Conservation (phyloP, 2,888 invertebrate species). For the Drosophila hawaiiensis region DNA sequence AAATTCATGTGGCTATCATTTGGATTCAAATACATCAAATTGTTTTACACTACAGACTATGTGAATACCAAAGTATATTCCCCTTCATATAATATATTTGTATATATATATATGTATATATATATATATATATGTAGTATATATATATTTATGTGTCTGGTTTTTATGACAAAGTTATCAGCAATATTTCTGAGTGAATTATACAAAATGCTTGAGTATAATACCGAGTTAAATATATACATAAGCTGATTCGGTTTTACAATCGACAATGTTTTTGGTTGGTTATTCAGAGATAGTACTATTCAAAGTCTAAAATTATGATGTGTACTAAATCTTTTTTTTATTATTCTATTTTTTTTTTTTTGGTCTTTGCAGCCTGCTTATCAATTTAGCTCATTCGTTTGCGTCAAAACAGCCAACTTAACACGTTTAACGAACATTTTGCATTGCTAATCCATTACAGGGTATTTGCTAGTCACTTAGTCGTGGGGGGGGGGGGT, state of each 20-base stretch:
- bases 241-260: background rate
- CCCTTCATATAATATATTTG: background rate
- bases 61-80: background rate
- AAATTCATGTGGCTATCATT: background rate
- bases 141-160: background rate
- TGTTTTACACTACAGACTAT: background rate
- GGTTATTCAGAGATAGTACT: background rate
- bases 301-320: background rate
- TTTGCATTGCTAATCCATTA: background rate
- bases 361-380: background rate
- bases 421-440: background rate
- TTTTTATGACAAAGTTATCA: conserved; percentile 12
- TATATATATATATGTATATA: background rate
- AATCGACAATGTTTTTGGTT: background rate
- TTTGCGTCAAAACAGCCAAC: background rate
- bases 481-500: background rate
- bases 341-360: background rate
- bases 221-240: background rate
- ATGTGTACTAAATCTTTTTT: background rate
- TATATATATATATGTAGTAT: background rate
- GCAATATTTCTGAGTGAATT: conserved; percentile 4
- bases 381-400: conserved; percentile 7
- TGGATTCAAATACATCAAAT: background rate
- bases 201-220: conserved; percentile 3
- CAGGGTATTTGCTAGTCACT: background rate